Base-by-base conservation (phyloP, 37 sponge, comb jelly and placozoan genomes). In the Agelas oroides region DNA sequence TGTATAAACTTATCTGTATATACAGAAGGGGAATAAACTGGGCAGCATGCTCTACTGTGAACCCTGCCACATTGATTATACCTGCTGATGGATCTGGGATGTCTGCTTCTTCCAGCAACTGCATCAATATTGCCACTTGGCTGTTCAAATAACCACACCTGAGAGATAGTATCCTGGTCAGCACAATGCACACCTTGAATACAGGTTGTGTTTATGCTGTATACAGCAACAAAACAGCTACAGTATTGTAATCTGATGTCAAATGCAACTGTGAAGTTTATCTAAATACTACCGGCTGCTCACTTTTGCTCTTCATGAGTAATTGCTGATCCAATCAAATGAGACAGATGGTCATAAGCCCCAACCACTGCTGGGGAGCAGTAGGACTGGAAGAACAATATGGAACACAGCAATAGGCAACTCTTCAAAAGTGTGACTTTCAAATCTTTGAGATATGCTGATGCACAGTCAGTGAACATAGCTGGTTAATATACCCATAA, bases 241-340 rank as follows among this genome's bases (percentile, higher is more conserved):
- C n/a, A n/a, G n/a, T n/a, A n/a, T n/a, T n/a, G n/a, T n/a, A n/a
- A n/a, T n/a, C n/a, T n/a, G n/a, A n/a, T n/a, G n/a, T n/a, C n/a
- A n/a, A n/a, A n/a, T n/a, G n/a, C n/a, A n/a, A n/a, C n/a, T n/a
- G n/a, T n/a, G n/a, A n/a, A n/a, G n/a, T n/a, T n/a, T n/a, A n/a
- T n/a, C n/a, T n/a, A n/a, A n/a, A n/a, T 46, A 46, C 8, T 46
- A 46, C 46, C 6, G 6, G 8, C 8, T 12, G 8, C 59, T 74
- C 53, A 89, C 89, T 77, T 89, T 33, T 81, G 16, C 41, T 90
- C 91, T 80, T 90, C 91, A 85, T 90, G 91, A 0, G 68, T 73
- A 12, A 85, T 32, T 16, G 87, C 91, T 34, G 91, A 83, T 14
- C 87, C 91, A 28, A 90, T 24, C 31, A 80, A 39, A 39, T 85